Base-by-base conservation (phyloP, 2,797 vertebrate species). In the Chelmon rostratus region DNA sequence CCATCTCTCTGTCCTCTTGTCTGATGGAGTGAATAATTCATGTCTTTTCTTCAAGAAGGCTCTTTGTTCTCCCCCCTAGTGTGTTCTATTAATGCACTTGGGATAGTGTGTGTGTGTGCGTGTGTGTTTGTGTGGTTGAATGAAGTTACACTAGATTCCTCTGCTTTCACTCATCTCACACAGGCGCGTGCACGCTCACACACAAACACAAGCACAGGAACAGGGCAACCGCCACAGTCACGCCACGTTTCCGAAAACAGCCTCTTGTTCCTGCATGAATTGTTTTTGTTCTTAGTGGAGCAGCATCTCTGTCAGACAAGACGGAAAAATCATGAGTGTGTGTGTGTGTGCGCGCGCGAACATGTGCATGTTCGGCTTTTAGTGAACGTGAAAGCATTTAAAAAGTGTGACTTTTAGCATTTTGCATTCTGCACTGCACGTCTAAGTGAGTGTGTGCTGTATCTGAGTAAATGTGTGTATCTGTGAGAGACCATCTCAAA, bases 21-120 rank as follows among this genome's bases (percentile, higher is more conserved):
- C 87, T 87, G 87, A 91, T 85, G 69, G 69, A 84, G 81, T 93
- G 90, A 93, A 93, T 94, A 85, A 93, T 94, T 94, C 84, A 94
- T 92, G 86, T 74, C 73, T 82, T 73, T 84, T 88, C 85, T 92
- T 92, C 83, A 89, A 91, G 92, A 79, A 91, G 85, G 67, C 81
- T 91, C 91, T 93, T 91, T 90, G 88, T 88, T 88, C 84, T 81
- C 78, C 81, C 88, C 78, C 72, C 69, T 47, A 40, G 76, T 84
- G 82, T 88, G 86, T 87, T 90, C 84, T 76, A 83, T 87, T 83
- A 73, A 86, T 89, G 83, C 88, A 85, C 87, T 84, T 42, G 37
- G 70, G 84, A 80, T 61, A 38, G 73, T 57, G 65, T 56, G 73
- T 8, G 19, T 25, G 61, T 16, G 54, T 42, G n/a, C 10, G 31